Base-by-base conservation (phyloP, 2,888 invertebrate genomes). In the Cephus nigrinus region DNA sequence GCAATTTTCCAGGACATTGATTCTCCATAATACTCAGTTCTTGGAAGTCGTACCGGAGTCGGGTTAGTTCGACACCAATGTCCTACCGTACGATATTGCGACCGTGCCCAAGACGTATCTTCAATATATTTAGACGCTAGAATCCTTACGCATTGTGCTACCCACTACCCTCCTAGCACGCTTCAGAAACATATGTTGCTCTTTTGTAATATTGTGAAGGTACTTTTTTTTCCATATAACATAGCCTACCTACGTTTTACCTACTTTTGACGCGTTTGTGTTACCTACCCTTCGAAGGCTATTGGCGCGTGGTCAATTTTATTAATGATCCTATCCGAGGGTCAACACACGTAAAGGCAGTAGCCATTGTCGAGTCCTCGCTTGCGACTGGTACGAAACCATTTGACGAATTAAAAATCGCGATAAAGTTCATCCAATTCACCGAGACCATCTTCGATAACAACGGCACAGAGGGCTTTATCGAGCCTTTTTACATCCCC, bases 1-100 rank as follows among this genome's bases (percentile, higher is more conserved):
- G 79, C 83, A 88, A 88, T 88, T 87, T 88, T 88, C 87, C 86
- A 82, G 81, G 75, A 86, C 86, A 82, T 87, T 86, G 83, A 78
- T 77, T 81, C 73, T 77, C 78, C 79, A 85, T 82, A 84, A 83
- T 76, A 81, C 76, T 76, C 78, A 72, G 36, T 79, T 82, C 76
- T 75, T 69, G 71, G 40, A 82, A 84, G 80, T 84, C 71, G 74
- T 82, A 83, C 83, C 83, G 86, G 84, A 84, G 84, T 85, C 81
- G 80, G 84, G 81, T 80, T 83, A 85, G 83, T 85, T 87, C 84
- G 84, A 84, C 84, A 82, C 86, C 82, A 33, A 78, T 36, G 68
- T 74, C 36, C 77, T 32, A 33, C 69, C 76, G 12, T 34, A 30
- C 68, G 69, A 71, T 34, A 69, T 68, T 76, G 40, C 71, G 23